Evolutionary conservation across 2,113 vertebrate genomes (phyloP).

Genomic region (Leucosticte australis): DNA sequence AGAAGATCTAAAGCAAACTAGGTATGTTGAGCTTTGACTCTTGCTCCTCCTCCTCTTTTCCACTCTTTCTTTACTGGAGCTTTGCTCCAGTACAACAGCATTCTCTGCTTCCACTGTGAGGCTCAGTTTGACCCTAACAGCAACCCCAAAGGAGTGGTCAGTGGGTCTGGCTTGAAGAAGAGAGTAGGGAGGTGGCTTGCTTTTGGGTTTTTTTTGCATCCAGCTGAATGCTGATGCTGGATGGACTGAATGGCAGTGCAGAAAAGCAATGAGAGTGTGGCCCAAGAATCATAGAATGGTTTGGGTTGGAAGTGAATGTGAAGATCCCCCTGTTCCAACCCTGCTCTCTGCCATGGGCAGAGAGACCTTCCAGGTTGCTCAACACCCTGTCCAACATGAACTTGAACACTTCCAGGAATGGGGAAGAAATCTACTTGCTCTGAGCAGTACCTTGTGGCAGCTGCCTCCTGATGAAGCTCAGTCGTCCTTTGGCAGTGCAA

Average conservation of each 20-base stretch:
- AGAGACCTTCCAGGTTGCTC: background rate
- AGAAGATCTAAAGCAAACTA: background rate
- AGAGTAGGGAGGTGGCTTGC: background rate
- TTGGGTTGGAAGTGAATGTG: background rate
- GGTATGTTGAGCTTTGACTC: background rate
- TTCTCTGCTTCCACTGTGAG: rapidly evolving
- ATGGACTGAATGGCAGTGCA: background rate
- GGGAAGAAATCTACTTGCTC: background rate
- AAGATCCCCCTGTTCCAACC: background rate
- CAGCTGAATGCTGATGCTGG: background rate
- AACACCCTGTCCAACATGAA: background rate
- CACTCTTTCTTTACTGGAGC: background rate
- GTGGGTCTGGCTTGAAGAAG: background rate
- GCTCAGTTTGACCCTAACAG: background rate
- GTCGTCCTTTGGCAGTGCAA: background rate
- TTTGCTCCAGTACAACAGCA: background rate
- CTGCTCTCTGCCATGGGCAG: background rate
- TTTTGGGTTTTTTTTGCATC: background rate
- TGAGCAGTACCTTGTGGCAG: background rate
- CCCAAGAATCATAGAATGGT: background rate
- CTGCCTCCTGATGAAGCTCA: background rate
- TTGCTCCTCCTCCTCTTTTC: background rate
- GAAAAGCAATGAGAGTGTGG: background rate
- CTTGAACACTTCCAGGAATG: background rate
- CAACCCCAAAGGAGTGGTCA: background rate